Evolutionary conservation across 2,888 invertebrate genomes (phyloP), one percentile per base, ranked within the genome.

Genomic region (Eupithecia pulchellata): DNA sequence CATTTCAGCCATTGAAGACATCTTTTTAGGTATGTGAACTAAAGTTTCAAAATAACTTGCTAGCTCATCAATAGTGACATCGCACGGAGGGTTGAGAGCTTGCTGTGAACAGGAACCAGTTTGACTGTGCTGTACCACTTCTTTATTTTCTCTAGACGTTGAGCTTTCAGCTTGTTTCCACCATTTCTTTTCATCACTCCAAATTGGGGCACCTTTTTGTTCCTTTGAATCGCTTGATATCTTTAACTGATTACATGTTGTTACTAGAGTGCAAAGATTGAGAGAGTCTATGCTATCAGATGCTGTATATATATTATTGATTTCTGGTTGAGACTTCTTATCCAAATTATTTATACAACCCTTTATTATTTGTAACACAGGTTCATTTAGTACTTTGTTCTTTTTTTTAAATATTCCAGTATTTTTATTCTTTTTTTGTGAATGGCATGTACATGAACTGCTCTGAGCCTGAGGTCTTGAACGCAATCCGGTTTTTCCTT

Each of bases 1-100:
- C 98, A 98, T 98, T 95, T 99, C 98, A 72, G 99, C 99, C 99
- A 99, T 99, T 71, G 97, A 96, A 63, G 98, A 98, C 99, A 99
- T 99, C 91, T 99, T 99, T 92, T 98, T 98, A 78, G 99, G 99
- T 95, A 99, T 98, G 95, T 99, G 97, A 79, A 99, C 98, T 93
- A 98, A 96, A 75, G 98, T 97, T 92, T 99, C 99, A 90, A 99
- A 98, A 91, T 99, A 99, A 89, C 98, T 97, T 74, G 99, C 98
- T 82, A 99, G 95, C 93, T 99, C 99, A 89, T 98, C 98, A 82
- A 98, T 98, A 62, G 98, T 98, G 66, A 98, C 96, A 94, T 99
- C 98, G 91, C 97, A 97, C 2, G 96, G 95, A 60, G 96, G 96
- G 72, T 96, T 95, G 20, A 95, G 92, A 5, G 97, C 97, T 88